These are phyloP conservation scores for Rousettus madagascariensis DNA, from an alignment of 2,797 vertebrate species.

Conservation along the genomic window DNA sequence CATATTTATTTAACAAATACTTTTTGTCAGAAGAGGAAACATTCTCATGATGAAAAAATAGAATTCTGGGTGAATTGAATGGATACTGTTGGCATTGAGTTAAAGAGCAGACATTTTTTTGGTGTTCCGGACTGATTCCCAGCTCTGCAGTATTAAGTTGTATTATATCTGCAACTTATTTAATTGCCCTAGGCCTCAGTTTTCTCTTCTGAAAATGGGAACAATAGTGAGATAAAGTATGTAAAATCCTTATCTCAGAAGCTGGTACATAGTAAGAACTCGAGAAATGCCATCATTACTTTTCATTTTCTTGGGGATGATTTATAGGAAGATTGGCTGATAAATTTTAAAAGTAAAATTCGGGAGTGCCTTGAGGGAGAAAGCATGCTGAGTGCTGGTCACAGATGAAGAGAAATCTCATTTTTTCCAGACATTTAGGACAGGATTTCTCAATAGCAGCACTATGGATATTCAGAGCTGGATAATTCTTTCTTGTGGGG, in stretches of 20 bases:
- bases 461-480: background rate
- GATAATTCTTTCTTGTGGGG: background rate
- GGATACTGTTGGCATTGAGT: background rate
- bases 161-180: background rate
- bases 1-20: background rate
- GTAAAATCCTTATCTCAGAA: background rate
- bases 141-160: background rate
- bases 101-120: background rate
- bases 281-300: background rate
- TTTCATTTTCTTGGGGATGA: background rate
- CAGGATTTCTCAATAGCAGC: background rate
- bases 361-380: background rate
- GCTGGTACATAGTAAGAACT: background rate
- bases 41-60: background rate
- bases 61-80: background rate
- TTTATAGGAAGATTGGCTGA: background rate
- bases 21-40: conserved; percentile 14
- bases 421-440: background rate
- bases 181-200: background rate
- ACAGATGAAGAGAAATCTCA: background rate
- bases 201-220: background rate
- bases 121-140: background rate
- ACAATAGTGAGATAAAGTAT: background rate
- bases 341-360: background rate
- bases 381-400: background rate